Evolutionary conservation across 2,113 vertebrate genomes (phyloP), one percentile per base, ranked within the genome.

Genomic region (Sinocyclocheilus anophthalmus): DNA sequence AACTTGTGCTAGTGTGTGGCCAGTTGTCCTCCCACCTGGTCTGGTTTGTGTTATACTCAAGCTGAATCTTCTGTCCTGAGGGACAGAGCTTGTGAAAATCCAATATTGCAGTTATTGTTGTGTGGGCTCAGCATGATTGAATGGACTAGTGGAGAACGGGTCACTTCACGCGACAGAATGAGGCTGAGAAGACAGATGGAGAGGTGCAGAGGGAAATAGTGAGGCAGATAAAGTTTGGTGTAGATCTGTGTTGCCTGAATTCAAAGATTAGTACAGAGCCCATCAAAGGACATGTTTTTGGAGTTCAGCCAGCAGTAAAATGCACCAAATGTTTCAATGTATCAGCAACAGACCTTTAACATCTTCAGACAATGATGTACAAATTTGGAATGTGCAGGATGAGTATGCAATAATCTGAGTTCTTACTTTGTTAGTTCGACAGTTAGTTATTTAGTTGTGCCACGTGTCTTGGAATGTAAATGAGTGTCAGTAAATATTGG

Each of bases 41-140:
- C 79, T 76, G 76, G 70, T 83, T 80, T 81, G 83, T 53, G 70
- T 79, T 77, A 76, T 86, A 78, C 77, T 86, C 70, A 53, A 33
- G 76, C 87, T 81, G 76, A 84, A 79, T 72, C 82, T 84, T 53
- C 61, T 76, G 59, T 88, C 88, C 85, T 69, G 69, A 73, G 88
- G 82, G 84, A 84, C 61, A 85, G 78, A 70, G 67, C 65, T 83
- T 30, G 69, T 53, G 55, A 88, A 88, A 88, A 90, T 90, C 88
- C 87, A 90, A 90, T 90, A 88, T 88, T 86, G 77, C 57, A 61
- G 83, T 87, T 90, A 90, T 90, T 90, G 87, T 84, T 85, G 84
- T 88, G 87, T 83, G 87, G 85, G 85, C 82, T 86, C 80, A 84
- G 83, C 39, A n/a, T 85, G 85, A 88, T 87, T 88, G 78, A 86